Conservation (phyloP, 2,797 vertebrate species). For the Rhincodon typus region DNA sequence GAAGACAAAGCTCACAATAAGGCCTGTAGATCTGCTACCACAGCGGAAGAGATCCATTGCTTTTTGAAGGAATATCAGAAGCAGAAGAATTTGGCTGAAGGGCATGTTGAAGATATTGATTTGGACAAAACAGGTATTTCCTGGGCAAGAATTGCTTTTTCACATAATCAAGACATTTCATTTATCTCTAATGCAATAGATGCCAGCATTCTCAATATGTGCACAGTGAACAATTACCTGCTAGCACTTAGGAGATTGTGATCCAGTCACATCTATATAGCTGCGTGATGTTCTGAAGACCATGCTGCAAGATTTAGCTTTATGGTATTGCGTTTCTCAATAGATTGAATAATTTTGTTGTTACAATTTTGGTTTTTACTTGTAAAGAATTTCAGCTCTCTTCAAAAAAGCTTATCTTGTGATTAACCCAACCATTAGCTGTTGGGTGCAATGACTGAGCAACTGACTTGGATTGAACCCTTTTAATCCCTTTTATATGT, state of each 20-base stretch:
- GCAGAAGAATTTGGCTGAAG: slow-evolving; percentile 74
- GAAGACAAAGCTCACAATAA: neutral
- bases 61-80: slow-evolving; percentile 72
- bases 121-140: slow-evolving; percentile 49
- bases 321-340: neutral
- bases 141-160: neutral
- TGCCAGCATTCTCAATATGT: neutral
- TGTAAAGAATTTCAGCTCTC: neutral
- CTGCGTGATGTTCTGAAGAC: neutral
- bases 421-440: neutral
- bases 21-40: slow-evolving; percentile 36
- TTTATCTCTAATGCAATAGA: neutral
- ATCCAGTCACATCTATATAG: neutral
- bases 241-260: neutral
- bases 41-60: slow-evolving; percentile 52
- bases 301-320: neutral
- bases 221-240: no score
- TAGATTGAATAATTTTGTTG: neutral
- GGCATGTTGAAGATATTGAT: slow-evolving; percentile 60
- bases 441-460: neutral
- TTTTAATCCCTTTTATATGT: slow-evolving; percentile 6
- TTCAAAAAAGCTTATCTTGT: neutral
- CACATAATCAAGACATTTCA: neutral
- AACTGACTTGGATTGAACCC: neutral
- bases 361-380: neutral